Evolutionary conservation across 2,797 vertebrate species (phyloP).

Genomic region (Anguilla megastoma): DNA sequence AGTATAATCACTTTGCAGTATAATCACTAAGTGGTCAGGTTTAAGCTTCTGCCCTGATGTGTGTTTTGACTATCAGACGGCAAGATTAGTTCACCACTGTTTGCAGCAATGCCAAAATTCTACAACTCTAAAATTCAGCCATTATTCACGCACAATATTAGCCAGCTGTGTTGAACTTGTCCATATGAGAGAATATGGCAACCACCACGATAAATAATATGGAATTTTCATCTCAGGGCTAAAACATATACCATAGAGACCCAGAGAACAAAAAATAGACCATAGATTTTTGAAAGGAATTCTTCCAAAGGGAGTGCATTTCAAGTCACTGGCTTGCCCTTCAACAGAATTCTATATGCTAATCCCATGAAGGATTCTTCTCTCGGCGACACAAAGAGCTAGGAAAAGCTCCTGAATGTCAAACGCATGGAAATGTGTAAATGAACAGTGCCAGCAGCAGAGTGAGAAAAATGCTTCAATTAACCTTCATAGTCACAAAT

Average conservation of each 20-base stretch:
- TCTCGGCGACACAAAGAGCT: slow-evolving; percentile 19
- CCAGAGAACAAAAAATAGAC: slow-evolving; percentile 30
- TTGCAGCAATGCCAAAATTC: slow-evolving; percentile 12
- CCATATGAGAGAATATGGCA: slow-evolving; percentile 27
- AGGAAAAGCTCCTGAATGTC: slow-evolving; percentile 9
- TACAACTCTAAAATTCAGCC: neutral
- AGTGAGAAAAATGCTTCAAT: slow-evolving; percentile 4
- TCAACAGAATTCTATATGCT: slow-evolving; percentile 21
- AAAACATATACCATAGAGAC: slow-evolving; percentile 30
- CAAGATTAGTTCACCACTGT: neutral
- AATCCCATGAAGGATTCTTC: slow-evolving; percentile 23
- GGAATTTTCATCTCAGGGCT: slow-evolving; percentile 17
- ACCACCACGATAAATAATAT: slow-evolving; percentile 31
- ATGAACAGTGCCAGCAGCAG: neutral
- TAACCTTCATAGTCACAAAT: slow-evolving; percentile 2
- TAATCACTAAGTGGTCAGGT: neutral
- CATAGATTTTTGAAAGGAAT: slow-evolving; percentile 13
- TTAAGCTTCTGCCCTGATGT: neutral
- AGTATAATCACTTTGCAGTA: neutral
- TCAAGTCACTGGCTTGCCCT: slow-evolving; percentile 18
- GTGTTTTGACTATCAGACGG: neutral
- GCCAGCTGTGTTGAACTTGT: slow-evolving; percentile 10
- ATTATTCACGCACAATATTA: slow-evolving; percentile 10
- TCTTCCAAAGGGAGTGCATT: slow-evolving; percentile 23
- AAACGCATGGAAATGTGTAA: neutral